Conservation (phyloP, 2,113 vertebrate genomes). For the Romanogobio albipinnatus region DNA sequence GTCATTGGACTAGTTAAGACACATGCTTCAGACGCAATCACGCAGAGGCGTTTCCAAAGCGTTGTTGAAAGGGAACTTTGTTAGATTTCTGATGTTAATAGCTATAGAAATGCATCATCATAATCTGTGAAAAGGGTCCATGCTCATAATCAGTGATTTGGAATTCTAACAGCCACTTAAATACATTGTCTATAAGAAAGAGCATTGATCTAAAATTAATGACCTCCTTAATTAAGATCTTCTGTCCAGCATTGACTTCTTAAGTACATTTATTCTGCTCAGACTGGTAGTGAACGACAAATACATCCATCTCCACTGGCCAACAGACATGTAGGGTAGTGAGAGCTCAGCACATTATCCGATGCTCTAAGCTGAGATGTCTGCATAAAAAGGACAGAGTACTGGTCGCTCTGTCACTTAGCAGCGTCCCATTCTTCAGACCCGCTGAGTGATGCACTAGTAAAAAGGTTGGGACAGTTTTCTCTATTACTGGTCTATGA, state of each 20-base stretch:
- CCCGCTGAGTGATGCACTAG: constrained; percentile 73
- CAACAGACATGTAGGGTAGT: constrained; percentile 1
- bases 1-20: no score
- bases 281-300: background rate
- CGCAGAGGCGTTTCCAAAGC: no score
- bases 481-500: constrained; percentile 75
- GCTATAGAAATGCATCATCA: no score
- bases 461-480: constrained; percentile 74
- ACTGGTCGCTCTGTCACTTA: constrained; percentile 55
- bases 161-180: constrained; percentile 1
- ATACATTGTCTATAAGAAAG: constrained; percentile 3
- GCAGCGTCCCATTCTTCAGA: constrained; percentile 47
- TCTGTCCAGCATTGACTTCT: background rate
- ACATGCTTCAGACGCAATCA: no score
- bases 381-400: constrained; percentile 48
- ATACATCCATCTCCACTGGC: background rate
- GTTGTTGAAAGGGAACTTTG: no score
- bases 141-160: background rate
- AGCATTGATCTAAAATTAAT: background rate
- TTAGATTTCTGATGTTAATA: no score
- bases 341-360: constrained; percentile 18
- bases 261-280: background rate
- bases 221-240: no score
- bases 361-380: constrained; percentile 51
- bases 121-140: no score